A percentile compares a stretch with the other conserved stretches of the same genome.
Evolutionary conservation across 1,140 invertebrate genomes (phyloP).

Genomic region (Hyles euphorbiae): DNA sequence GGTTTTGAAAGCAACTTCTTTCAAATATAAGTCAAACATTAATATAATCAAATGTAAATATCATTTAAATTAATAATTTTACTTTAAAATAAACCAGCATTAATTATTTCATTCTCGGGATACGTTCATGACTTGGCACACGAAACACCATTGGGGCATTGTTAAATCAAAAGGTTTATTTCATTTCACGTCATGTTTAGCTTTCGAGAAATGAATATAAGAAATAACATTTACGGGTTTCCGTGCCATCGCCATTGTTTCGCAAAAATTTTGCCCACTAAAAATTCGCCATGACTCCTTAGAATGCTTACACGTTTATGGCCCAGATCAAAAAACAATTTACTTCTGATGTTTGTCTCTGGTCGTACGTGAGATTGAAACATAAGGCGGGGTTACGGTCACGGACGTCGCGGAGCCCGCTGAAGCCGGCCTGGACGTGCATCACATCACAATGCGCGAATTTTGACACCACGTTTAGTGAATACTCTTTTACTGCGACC

Average conservation of each 20-base stretch:
- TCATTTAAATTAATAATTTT: no score
- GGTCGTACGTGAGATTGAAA: conserved; percentile 49
- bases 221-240: conserved; percentile 26
- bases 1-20: no score
- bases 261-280: conserved; percentile 35
- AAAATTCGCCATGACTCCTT: conserved; percentile 33
- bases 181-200: conserved; percentile 12
- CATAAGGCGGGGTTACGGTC: conserved; percentile 51
- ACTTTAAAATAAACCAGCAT: no score
- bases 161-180: neutral
- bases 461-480: conserved; percentile 27
- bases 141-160: no score
- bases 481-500: conserved; percentile 24
- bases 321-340: conserved; percentile 57
- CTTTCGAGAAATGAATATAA: neutral
- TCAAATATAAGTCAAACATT: no score
- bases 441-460: conserved; percentile 29
- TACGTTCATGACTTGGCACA: no score
- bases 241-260: conserved; percentile 47
- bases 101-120: no score
- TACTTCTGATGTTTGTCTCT: conserved; percentile 55
- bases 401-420: conserved; percentile 39
- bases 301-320: conserved; percentile 53
- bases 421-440: conserved; percentile 45
- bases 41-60: no score